Base-by-base conservation (phyloP, 2,888 invertebrate species). In the Temnothorax unifasciatus region DNA sequence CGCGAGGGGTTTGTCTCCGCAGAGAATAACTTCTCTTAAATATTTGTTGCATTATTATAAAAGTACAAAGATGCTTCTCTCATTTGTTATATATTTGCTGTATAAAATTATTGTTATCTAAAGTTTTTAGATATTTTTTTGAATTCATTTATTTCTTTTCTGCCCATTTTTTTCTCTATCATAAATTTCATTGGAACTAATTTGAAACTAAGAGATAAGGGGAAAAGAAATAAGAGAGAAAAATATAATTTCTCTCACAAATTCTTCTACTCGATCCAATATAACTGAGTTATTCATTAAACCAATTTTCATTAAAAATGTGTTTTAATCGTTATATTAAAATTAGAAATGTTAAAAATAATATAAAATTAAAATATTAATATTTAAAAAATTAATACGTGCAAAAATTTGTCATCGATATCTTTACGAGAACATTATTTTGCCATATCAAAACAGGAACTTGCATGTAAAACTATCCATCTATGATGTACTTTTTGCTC, bases 401-500 rank as follows among this genome's bases (percentile, higher is more conserved):
- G 21, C 3, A 68, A 66, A 47, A 41, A 66, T 44, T 3, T 59
- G 5, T 75, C 21, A 38, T 21, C n/a, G 6, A 63, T 34, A 47
- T 76, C 18, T 38, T 13, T 38, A 25, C 38, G 15, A 63, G 64
- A 38, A 52, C 34, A 52, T 64, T 64, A 64, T 1, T 52, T 63
- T 38, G 50, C 38, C 13, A 21, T 34, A 61, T 61, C 47, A 29
- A 3, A 75, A 9, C 44, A 21, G 9, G n/a, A 75, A 66, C 44
- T 66, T 64, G 41, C 25, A 25, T 66, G 29, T 52, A 25, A 50
- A 64, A 54, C 8, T 54, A 52, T 64, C 13, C 25, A 64, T n/a
- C 18, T 41, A 41, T 6, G 41, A 66, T 66, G 54, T 5, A 29
- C 54, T 54, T 77, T 66, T 77, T 66, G 52, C 8, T 41, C 41